phyloP scores from a whole-genome alignment of 92 coral and sea anemone genomes.

The Actinernus sp. region DNA sequence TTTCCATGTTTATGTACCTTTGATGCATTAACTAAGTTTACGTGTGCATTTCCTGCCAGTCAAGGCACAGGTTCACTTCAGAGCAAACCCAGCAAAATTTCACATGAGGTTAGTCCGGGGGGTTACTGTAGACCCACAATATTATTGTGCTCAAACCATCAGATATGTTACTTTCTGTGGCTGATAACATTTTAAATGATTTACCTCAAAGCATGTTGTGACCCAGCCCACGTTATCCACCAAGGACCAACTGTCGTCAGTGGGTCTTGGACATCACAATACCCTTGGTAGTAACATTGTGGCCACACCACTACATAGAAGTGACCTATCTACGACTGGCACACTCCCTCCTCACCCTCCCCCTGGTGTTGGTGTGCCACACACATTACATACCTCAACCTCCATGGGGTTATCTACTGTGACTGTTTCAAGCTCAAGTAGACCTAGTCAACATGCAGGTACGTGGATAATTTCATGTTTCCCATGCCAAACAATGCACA shows the following conservation, averaged over 20 bases:
- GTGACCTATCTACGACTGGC: conserved; percentile 53
- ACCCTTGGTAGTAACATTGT: conserved; percentile 55
- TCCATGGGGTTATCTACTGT: conserved; percentile 69
- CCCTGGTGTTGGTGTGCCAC: conserved; percentile 85
- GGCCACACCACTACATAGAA: conserved; percentile 52
- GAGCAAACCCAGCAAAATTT: too few species aligned
- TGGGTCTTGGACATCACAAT: conserved; percentile 42
- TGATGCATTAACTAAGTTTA: too few species aligned
- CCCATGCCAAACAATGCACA: too few species aligned
- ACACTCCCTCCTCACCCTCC: conserved; percentile 79
- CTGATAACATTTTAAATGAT: too few species aligned
- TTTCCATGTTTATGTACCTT: too few species aligned
- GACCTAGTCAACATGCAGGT: conserved; percentile 82
- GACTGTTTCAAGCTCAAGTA: conserved; percentile 76
- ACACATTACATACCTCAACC: conserved; percentile 57
- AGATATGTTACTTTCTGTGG: too few species aligned
- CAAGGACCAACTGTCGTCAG: conserved; percentile 68
- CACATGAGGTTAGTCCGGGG: too few species aligned
- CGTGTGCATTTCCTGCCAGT: too few species aligned
- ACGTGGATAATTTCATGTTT: too few species aligned
- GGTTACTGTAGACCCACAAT: too few species aligned
- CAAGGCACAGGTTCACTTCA: too few species aligned
- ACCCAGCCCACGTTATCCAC: conserved; percentile 60
- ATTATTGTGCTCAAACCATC: too few species aligned
- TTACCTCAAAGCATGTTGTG: conserved; percentile 64